Conservation (phyloP, 2,113 vertebrate species). For the Crypturellus undulatus region DNA sequence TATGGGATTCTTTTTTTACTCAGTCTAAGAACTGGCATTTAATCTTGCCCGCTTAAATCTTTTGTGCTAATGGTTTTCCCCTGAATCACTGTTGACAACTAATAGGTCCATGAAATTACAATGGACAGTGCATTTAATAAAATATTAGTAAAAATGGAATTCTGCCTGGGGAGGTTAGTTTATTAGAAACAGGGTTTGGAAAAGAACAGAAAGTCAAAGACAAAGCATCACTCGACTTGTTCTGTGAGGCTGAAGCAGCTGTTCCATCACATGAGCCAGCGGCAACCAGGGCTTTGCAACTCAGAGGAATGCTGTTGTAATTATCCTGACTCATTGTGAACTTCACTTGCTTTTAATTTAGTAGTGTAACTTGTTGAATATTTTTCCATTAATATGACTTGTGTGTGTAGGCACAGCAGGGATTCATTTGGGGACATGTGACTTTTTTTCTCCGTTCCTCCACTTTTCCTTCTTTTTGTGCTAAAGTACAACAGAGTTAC, state of each 20-base stretch:
- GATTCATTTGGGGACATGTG: not conserved
- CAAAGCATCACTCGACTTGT: not conserved
- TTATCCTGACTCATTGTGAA: conserved; percentile 26
- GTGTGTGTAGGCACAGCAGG: not conserved
- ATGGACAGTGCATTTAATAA: not conserved
- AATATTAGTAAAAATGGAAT: not conserved
- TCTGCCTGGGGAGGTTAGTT: not conserved
- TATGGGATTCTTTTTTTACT: not conserved
- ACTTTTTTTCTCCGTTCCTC: not conserved
- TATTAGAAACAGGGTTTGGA: not conserved
- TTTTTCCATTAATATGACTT: conserved; percentile 9
- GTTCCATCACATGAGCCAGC: not conserved
- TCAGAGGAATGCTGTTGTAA: conserved; percentile 17
- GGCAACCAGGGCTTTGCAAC: rapidly evolving
- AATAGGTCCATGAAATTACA: not conserved
- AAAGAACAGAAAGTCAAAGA: conserved; percentile 11
- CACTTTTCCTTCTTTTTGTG: not conserved
- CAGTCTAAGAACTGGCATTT: not conserved
- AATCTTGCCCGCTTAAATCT: not conserved
- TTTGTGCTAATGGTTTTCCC: not conserved
- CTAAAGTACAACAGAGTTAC: not conserved
- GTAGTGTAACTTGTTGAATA: not conserved
- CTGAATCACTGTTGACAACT: not conserved
- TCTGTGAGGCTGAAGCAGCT: conserved; percentile 13
- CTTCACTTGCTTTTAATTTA: conserved; percentile 57